A percentile compares a stretch with the other conserved stretches of the same genome.
These are phyloP conservation scores for Buteo buteo DNA, from an alignment of 2,113 vertebrate genomes.

Conservation along the genomic window DNA sequence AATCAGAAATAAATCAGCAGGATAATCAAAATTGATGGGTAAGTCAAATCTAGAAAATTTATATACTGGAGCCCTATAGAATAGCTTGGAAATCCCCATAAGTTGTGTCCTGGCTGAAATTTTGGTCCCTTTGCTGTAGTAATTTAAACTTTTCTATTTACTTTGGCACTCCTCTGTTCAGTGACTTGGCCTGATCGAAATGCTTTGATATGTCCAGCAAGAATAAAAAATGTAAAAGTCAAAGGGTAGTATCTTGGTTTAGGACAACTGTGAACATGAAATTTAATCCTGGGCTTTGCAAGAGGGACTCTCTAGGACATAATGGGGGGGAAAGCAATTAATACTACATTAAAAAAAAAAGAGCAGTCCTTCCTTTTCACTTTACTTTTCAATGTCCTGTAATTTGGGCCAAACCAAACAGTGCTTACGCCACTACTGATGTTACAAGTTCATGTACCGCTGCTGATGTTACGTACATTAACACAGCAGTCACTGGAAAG, in stretches of 20 bases:
- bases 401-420: slow-evolving; percentile 60
- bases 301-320: slow-evolving; percentile 24
- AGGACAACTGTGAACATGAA: slow-evolving; percentile 69
- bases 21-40: slow-evolving; percentile 57
- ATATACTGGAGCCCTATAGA: slow-evolving; percentile 52
- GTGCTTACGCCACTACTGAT: slow-evolving; percentile 42
- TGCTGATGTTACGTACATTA: slow-evolving; percentile 11
- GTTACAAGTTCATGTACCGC: background rate
- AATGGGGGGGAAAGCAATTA: background rate
- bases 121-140: slow-evolving; percentile 61
- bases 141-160: slow-evolving; percentile 74
- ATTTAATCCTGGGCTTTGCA: slow-evolving; percentile 47
- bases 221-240: slow-evolving; percentile 54
- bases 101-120: slow-evolving; percentile 56
- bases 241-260: slow-evolving; percentile 63
- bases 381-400: slow-evolving; percentile 4
- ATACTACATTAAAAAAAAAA: background rate
- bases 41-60: slow-evolving; percentile 66
- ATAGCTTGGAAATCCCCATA: slow-evolving; percentile 56
- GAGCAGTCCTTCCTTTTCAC: slow-evolving; percentile 25
- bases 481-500: slow-evolving; percentile 24
- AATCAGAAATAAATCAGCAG: slow-evolving; percentile 68
- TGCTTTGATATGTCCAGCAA: slow-evolving; percentile 74
- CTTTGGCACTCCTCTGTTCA: slow-evolving; percentile 69
- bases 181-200: slow-evolving; percentile 72